These are phyloP conservation scores for Trissolcus japonicus DNA, from an alignment of 2,888 invertebrate genomes.

Conservation along the genomic window DNA sequence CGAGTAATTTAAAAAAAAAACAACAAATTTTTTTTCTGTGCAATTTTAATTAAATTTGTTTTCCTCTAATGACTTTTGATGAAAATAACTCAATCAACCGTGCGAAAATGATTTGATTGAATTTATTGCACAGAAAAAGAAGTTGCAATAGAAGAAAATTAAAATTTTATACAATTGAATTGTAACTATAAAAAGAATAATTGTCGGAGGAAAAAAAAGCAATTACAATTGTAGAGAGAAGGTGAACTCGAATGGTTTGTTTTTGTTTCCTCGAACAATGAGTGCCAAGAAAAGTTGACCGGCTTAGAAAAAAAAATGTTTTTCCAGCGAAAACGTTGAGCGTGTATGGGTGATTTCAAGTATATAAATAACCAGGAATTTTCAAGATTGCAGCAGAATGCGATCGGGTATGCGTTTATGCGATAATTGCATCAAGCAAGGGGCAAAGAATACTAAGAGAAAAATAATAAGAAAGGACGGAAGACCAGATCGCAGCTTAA, in stretches of 20 bases:
- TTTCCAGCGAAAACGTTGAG: conserved; percentile 22
- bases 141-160: too few species aligned
- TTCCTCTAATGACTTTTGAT: neutral
- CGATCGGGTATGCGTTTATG: conserved; percentile 57
- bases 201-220: too few species aligned
- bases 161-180: too few species aligned
- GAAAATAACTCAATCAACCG: neutral
- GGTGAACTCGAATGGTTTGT: neutral
- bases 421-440: conserved; percentile 56
- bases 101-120: too few species aligned
- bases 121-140: neutral
- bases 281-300: conserved; percentile 1
- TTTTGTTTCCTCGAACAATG: conserved; percentile 15
- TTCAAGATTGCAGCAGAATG: conserved; percentile 54
- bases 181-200: too few species aligned
- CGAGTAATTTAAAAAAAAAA: neutral
- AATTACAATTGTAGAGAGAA: too few species aligned
- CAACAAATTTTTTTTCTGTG: too few species aligned
- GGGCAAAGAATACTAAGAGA: conserved; percentile 46
- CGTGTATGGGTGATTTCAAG: conserved; percentile 46
- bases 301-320: conserved; percentile 14
- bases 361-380: conserved; percentile 55
- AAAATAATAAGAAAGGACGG: conserved; percentile 50
- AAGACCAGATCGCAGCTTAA: conserved; percentile 54
- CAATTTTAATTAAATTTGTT: too few species aligned